Base-by-base conservation (phyloP, 2,797 vertebrate genomes). In the Gadopsis bispinosus region DNA sequence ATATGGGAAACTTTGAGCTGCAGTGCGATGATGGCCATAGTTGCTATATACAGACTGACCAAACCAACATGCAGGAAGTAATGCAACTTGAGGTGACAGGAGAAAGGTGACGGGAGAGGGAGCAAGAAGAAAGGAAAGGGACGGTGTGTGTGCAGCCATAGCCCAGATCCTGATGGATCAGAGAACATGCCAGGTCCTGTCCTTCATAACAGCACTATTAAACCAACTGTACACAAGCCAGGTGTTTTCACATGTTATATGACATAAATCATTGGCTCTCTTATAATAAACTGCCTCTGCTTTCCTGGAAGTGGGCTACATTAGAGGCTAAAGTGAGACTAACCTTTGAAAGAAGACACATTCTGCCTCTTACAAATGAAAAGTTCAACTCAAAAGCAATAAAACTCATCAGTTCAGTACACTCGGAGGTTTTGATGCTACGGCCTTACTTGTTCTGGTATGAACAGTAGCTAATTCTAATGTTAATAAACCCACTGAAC, bases 111-210 rank as follows among this genome's bases (percentile, higher is more conserved):
- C 6, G 4, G 22, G 39, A 39, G 41, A 12, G 31, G 10, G 33
- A 16, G 17, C 9, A 22, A 10, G 43, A 4, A 19, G 68, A 8
- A 17, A 20, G 45, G 45, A 35, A 22, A 35, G 10, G 22, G 13
- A 68, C n/a, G 41, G 29, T 45, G 39, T 67, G 66, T 41, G 16
- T 37, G 51, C 63, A 35, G 63, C 41, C 31, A 4, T 10, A 61
- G 13, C 10, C 33, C 43, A 45, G 17, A 73, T 72, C 41, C 68
- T 47, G 66, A 79, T 1, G 73, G 55, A 61, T 84, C 60, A 39
- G 12, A 17, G 8, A 63, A 60, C 90, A 1, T 80, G 91, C 51
- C 67, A 0, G 19, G 70, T 71, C 89, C 87, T 83, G 85, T 77
- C 71, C 68, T 69, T 47, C 43, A 33, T 45, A 70, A 64, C 50